Base-by-base conservation (phyloP, 2,797 vertebrate species). In the Acestrorhynchus altus region DNA sequence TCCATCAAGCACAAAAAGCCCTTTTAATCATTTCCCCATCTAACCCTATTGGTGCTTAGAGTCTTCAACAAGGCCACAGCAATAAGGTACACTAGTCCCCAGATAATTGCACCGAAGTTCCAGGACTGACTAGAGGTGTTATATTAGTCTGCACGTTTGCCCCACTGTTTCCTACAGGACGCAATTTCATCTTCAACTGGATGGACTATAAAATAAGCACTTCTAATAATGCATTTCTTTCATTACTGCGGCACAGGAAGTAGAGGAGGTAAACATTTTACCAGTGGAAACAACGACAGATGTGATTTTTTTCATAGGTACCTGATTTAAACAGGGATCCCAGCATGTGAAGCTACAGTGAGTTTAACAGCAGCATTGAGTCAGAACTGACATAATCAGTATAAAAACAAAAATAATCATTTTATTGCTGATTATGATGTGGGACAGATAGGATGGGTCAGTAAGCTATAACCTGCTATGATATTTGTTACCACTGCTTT, bases 11-110 rank as follows among this genome's bases (percentile, higher is more conserved):
- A 44, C 77, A 79, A 79, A 83, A 81, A 81, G 81, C 70, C 49
- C 71, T 54, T 86, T 81, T 83, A 86, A 84, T 86, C 76, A 81
- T 81, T 81, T 83, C 76, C 73, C 59, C 72, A 82, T 82, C 81
- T 82, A 56, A 65, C 75, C 66, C 54, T 61, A 74, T 74, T 47
- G 39, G 72, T 28, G 59, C 28, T 59, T 59, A 73, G 16, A 24
- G 46, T 79, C 75, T 80, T 76, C 67, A 69, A 77, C 76, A 76
- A 71, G 72, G 72, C 76, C 60, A 70, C 44, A 4, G 69, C 63
- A 81, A 83, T 54, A 64, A 71, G 68, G 52, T 60, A 77, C 67
- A 59, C 61, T 18, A 31, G 51, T 54, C 63, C 73, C 59, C 70
- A 40, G 76, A 74, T 74, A 80, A 80, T 66, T 74, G 67, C 63